phyloP scores from a whole-genome alignment of 2,113 vertebrate genomes.

The Leucopsar rothschildi region DNA sequence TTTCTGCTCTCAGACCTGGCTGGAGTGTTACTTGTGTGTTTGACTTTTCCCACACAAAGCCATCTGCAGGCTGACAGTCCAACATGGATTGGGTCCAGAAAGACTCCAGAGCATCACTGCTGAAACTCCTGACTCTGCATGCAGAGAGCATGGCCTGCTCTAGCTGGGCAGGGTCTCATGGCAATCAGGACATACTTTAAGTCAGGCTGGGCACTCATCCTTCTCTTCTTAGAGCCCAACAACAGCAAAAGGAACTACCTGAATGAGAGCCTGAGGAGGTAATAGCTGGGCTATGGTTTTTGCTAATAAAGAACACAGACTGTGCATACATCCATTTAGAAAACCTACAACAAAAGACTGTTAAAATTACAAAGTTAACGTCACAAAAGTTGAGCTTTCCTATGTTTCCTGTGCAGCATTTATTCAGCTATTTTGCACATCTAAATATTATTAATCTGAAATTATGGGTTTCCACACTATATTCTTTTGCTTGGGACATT shows the following conservation, averaged over 20 bases:
- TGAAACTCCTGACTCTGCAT: neutral
- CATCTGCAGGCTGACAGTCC: neutral
- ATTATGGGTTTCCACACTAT: neutral
- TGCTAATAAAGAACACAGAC: neutral
- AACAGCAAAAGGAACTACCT: neutral
- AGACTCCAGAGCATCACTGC: neutral
- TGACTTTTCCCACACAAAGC: neutral
- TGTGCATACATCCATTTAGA: neutral
- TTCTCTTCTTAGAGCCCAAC: neutral
- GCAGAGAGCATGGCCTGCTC: neutral
- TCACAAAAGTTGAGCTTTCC: neutral
- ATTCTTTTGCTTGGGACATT: neutral
- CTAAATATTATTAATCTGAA: neutral
- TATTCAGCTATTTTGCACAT: neutral
- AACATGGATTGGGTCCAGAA: neutral
- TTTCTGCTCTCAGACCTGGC: neutral
- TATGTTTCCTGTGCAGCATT: neutral
- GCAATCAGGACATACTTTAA: neutral
- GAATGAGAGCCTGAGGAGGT: neutral
- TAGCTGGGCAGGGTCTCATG: neutral
- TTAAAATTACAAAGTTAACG: neutral
- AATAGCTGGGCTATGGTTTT: neutral
- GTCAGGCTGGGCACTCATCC: neutral
- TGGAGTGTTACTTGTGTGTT: neutral
- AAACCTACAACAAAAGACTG: neutral